Percentiles rank a stretch among this genome's conserved stretches.
Evolutionary conservation across 2,888 invertebrate genomes (phyloP).

Genomic region (Sicus ferrugineus): DNA sequence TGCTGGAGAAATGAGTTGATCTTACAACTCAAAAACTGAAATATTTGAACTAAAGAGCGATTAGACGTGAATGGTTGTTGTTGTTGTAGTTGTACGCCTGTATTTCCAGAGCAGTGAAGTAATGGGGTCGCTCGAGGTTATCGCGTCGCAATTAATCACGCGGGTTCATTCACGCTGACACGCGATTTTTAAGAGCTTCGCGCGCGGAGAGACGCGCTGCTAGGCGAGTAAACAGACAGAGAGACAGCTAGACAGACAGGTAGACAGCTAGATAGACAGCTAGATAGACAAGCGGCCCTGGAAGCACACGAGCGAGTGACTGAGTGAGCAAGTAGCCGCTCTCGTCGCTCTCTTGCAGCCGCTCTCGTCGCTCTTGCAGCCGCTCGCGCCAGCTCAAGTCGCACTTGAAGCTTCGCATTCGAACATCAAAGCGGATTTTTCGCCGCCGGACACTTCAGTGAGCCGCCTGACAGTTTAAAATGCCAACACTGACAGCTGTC

Average conservation of each 20-base stretch:
- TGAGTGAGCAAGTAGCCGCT: no score
- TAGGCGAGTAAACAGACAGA: not conserved
- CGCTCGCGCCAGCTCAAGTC: not conserved
- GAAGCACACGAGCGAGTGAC: no score
- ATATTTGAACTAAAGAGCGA: no score
- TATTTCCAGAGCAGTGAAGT: not conserved
- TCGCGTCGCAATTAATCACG: constrained; percentile 39
- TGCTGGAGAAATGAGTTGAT: no score
- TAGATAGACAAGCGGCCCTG: no score
- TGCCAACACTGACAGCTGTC: constrained; percentile 9
- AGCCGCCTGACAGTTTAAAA: not conserved
- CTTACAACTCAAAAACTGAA: no score
- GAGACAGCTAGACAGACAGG: not conserved
- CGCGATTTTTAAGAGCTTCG: constrained; percentile 11
- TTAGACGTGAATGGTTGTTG: constrained; percentile 6
- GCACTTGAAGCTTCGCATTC: not conserved
- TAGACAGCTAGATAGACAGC: no score
- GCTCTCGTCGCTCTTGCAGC: not conserved
- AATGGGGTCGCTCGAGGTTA: constrained; percentile 36
- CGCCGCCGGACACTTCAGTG: not conserved
- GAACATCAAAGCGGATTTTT: not conserved
- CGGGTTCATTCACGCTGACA: constrained; percentile 35
- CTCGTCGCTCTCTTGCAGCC: not conserved
- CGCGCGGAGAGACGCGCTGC: not conserved
- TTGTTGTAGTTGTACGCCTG: not conserved